A percentile compares a stretch with the other conserved stretches of the same genome.
These are phyloP conservation scores for Chymomyza procnemis DNA, from an alignment of 2,888 invertebrate species.

Conservation along the genomic window DNA sequence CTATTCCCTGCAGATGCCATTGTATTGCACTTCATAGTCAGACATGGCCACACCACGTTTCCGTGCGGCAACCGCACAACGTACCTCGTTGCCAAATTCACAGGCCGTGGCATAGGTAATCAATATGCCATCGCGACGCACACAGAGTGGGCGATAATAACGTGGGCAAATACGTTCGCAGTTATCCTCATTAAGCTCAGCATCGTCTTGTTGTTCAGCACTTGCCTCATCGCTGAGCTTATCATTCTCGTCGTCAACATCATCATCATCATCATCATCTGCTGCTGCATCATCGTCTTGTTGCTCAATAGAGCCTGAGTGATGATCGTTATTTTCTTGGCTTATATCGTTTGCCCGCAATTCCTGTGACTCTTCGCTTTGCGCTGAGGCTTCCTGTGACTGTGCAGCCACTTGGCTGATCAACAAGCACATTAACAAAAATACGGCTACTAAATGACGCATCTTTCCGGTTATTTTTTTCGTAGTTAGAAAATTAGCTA, in stretches of 20 bases:
- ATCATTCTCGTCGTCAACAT: background rate
- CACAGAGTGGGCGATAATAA: constrained; percentile 58
- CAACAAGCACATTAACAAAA: constrained; percentile 14
- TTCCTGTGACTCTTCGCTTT: background rate
- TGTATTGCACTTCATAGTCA: constrained; percentile 36
- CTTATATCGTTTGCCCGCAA: constrained; percentile 32
- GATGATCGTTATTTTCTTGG: background rate
- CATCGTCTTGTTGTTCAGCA: background rate
- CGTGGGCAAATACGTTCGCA: constrained; percentile 62
- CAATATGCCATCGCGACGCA: constrained; percentile 28
- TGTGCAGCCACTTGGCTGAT: background rate
- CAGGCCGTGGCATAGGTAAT: constrained; percentile 53
- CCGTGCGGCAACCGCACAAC: constrained; percentile 44
- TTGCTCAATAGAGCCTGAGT: background rate
- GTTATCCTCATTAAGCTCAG: constrained; percentile 19
- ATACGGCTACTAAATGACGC: constrained; percentile 18
- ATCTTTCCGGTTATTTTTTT: constrained; percentile 15
- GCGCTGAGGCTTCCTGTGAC: background rate
- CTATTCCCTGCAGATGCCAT: constrained; percentile 24
- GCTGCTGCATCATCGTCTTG: background rate
- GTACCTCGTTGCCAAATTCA: constrained; percentile 51
- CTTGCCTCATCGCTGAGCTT: background rate
- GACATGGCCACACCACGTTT: constrained; percentile 24
- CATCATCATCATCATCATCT: background rate
- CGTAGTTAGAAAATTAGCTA: background rate